Percentiles rank a stretch among this genome's conserved stretches.
phyloP scores from a whole-genome alignment of 2,888 invertebrate species.

The Nephrocerus scutellatus region DNA sequence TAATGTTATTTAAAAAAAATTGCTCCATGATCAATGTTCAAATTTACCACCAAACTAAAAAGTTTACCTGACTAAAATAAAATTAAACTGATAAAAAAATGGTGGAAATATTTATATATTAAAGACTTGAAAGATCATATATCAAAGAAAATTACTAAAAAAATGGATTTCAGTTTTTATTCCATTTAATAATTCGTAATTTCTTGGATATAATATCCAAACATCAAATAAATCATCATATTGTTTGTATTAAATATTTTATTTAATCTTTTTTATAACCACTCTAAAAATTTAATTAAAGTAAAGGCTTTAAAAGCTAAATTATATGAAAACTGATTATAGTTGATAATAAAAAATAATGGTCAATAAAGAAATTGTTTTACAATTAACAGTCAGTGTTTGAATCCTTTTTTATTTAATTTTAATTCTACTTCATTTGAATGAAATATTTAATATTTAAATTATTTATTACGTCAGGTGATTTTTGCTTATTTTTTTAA shows the following conservation, averaged over 20 bases:
- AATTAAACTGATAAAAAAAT: too few relatives aligned
- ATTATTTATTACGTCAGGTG: constrained; percentile 33
- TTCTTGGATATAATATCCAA: neutral
- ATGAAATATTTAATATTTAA: constrained; percentile 27
- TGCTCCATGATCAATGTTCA: too few relatives aligned
- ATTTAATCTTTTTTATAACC: constrained; percentile 16
- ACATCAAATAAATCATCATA: constrained; percentile 17
- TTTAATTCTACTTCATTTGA: constrained; percentile 29
- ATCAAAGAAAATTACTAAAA: neutral
- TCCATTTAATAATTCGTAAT: neutral
- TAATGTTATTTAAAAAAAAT: constrained; percentile 10
- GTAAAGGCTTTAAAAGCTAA: constrained; percentile 29
- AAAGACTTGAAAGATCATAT: neutral
- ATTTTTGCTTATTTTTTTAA: constrained; percentile 27
- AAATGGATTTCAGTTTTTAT: neutral
- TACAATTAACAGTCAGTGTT: constrained; percentile 49
- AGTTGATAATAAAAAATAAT: too few relatives aligned
- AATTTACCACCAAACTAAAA: too few relatives aligned
- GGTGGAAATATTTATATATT: too few relatives aligned
- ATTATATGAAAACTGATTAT: constrained; percentile 24
- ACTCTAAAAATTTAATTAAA: too few relatives aligned
- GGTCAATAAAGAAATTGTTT: constrained; percentile 43
- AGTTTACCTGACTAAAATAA: too few relatives aligned
- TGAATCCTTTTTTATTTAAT: constrained; percentile 24
- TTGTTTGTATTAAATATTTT: constrained; percentile 5